Evolutionary conservation across 2,797 vertebrate species (phyloP).

Genomic region (Harpagifer antarcticus): DNA sequence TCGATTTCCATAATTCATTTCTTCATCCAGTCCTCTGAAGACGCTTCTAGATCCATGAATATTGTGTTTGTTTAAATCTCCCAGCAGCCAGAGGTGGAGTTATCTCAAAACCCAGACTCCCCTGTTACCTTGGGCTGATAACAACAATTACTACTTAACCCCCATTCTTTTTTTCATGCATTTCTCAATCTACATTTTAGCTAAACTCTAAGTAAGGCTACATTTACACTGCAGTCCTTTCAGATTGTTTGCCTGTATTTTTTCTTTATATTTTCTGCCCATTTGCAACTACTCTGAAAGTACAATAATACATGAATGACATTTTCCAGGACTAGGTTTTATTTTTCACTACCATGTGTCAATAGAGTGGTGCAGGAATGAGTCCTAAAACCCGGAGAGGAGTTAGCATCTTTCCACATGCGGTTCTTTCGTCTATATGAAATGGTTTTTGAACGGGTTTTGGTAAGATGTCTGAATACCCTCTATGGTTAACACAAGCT

Average conservation of each 20-base stretch:
- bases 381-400: too few species aligned
- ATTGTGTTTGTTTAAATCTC: conserved; percentile 28
- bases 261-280: not conserved
- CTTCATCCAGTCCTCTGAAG: not conserved
- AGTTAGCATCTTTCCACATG: too few species aligned
- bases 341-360: not conserved
- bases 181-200: not conserved
- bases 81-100: conserved; percentile 47
- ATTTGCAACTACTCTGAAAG: not conserved
- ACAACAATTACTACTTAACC: not conserved
- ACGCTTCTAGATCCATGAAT: too few species aligned
- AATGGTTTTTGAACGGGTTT: too few species aligned
- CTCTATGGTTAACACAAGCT: too few species aligned
- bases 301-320: not conserved
- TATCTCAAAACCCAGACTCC: conserved; percentile 62
- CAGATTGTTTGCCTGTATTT: not conserved
- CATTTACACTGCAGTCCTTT: conserved; percentile 5
- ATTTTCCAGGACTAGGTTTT: not conserved
- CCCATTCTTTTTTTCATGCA: not conserved
- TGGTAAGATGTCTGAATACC: too few species aligned
- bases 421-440: too few species aligned
- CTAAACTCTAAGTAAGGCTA: conserved; percentile 16
- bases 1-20: conserved; percentile 21
- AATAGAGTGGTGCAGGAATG: too few species aligned
- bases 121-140: conserved; percentile 23